Base-by-base conservation (phyloP, 2,888 invertebrate genomes). In the Aricia artaxerxes region DNA sequence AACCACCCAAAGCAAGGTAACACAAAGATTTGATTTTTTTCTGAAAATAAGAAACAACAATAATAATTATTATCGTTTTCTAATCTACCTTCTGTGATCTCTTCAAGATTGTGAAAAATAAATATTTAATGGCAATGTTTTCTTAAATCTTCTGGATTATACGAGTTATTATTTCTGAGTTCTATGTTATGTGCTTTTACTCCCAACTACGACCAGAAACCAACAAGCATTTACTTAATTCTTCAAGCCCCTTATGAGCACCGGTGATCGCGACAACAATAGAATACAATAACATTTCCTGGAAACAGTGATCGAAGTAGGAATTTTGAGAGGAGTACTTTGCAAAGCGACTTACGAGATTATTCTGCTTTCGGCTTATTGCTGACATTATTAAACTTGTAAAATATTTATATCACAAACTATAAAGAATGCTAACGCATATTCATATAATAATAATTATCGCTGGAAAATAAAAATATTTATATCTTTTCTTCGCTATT, bases 21-120 rank as follows among this genome's bases (percentile, higher is more conserved):
- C 96, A 89, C 60, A 97, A 87, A 0, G 97, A 97, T 86, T 95
- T 96, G 0, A 97, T 83, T 93, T 97, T 97, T 85, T 95, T 94
- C 96, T 97, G 89, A 73, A 95, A 94, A 77, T 38, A 69, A 73
- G 60, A 79, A 73, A 31, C 24, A 13, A 24, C 13, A 35, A 13
- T 38, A 1, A n/a, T 35, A 69, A 1, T 64, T 49, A 49, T 38
- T 38, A 11, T 69, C 11, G 0, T 31, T 11, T 31, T 16, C 35
- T 69, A 9, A 61, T 13, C 13, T n/a, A n/a, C 16, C 16, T 24
- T 2, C 24, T 61, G 24, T 24, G 61, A 24, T 61, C 61, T 61
- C 24, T n/a, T 64, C 11, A 24, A 64, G 4, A 31, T 31, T n/a
- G 61, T 61, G 24, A 6, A 57, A 7, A 57, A 57, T 13, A 13